phyloP scores from a whole-genome alignment of 1,140 invertebrate genomes.

The Bacillus rossius region DNA sequence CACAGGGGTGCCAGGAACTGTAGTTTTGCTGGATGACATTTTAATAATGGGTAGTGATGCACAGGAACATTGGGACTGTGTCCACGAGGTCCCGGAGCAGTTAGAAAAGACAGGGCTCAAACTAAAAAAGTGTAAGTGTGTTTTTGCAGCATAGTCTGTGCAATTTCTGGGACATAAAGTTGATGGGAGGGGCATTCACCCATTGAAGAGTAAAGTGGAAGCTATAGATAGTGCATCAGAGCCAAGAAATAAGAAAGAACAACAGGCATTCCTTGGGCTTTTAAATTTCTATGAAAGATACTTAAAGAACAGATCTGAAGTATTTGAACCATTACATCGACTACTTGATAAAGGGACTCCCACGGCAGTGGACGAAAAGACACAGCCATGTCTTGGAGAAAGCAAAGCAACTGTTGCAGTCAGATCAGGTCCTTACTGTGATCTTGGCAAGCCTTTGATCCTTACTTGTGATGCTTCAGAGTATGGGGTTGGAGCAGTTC shows the following conservation, averaged over 20 bases:
- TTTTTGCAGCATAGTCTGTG: constrained; percentile 16
- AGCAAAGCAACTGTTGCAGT: constrained; percentile 16
- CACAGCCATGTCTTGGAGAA: constrained; percentile 29
- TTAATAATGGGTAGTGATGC: constrained; percentile 2
- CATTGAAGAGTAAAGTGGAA: constrained; percentile 13
- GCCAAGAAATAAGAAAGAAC: neutral
- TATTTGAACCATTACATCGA: constrained; percentile 25
- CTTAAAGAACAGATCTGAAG: constrained; percentile 24
- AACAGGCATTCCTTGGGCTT: constrained; percentile 2
- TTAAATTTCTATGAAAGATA: constrained; percentile 5
- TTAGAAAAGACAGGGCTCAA: constrained; percentile 14
- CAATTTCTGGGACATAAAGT: constrained; percentile 19
- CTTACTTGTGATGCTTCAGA: constrained; percentile 33
- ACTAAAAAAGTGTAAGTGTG: constrained; percentile 19
- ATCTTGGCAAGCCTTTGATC: constrained; percentile 25
- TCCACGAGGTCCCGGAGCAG: constrained; percentile 11
- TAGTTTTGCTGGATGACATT: constrained; percentile 20
- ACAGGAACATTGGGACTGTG: constrained; percentile 9
- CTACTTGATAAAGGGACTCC: constrained; percentile 19
- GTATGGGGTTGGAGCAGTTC: constrained; percentile 33
- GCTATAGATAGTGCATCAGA: constrained; percentile 8
- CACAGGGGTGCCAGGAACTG: constrained; percentile 10
- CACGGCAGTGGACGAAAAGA: constrained; percentile 29
- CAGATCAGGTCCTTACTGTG: constrained; percentile 26
- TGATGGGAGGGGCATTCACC: constrained; percentile 12